Conservation (phyloP, 2,797 vertebrate species). For the Parauchenoglanis punctatus region DNA sequence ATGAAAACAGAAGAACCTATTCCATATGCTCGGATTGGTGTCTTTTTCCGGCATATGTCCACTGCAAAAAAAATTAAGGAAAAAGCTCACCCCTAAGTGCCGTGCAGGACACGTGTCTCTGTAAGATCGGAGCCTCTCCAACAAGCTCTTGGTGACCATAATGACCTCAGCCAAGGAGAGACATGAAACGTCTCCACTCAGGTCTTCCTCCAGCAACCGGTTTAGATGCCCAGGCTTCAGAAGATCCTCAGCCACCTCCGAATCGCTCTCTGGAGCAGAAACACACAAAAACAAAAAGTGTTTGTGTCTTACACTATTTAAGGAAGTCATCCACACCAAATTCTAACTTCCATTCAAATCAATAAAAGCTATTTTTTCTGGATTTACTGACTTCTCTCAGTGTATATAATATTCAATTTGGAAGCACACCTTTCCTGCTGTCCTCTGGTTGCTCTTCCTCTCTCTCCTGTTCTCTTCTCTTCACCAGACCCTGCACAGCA, state of each 20-base stretch:
- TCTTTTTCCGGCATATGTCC: not conserved
- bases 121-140: constrained; percentile 78
- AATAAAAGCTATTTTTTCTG: not conserved
- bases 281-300: not conserved
- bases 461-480: constrained; percentile 72
- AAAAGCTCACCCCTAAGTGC: constrained; percentile 78
- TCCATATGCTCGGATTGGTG: not conserved
- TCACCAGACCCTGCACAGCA: constrained; percentile 86
- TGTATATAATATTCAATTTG: not conserved
- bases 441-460: constrained; percentile 60
- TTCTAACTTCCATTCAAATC: not conserved
- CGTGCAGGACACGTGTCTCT: constrained; percentile 75
- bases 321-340: too few relatives aligned
- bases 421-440: constrained; percentile 66
- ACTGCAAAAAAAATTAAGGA: not conserved
- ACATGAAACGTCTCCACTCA: constrained; percentile 80
- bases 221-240: constrained; percentile 76
- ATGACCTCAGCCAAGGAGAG: constrained; percentile 79
- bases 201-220: constrained; percentile 83
- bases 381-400: not conserved
- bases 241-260: constrained; percentile 48
- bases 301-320: not conserved
- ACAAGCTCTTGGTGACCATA: constrained; percentile 73
- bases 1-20: too few relatives aligned
- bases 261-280: constrained; percentile 59